A percentile compares a stretch with the other conserved stretches of the same genome.
Conservation (phyloP, 2,888 invertebrate species). For the Drosophila mayaguana region DNA sequence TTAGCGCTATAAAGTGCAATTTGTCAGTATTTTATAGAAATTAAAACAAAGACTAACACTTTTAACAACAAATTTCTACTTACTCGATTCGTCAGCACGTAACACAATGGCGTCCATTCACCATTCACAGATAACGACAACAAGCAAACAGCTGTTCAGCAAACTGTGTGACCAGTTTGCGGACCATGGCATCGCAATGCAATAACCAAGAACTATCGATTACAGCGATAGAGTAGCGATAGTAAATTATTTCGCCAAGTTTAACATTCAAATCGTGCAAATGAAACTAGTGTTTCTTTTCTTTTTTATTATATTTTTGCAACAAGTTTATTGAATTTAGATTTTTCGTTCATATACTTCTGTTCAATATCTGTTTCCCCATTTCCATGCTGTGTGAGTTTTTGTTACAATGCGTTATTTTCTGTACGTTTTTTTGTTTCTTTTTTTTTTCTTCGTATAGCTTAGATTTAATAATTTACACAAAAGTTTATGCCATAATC, state of each 20-base stretch:
- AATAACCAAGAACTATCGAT: slow-evolving; percentile 24
- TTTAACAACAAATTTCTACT: slow-evolving; percentile 53
- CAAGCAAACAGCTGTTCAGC: slow-evolving; percentile 43
- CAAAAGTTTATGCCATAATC: slow-evolving; percentile 77
- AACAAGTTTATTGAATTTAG: slow-evolving; percentile 84
- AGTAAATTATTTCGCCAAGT: neutral
- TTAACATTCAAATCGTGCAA: neutral
- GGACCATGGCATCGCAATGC: neutral
- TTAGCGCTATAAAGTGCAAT: slow-evolving; percentile 12
- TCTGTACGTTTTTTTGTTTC: slow-evolving; percentile 52
- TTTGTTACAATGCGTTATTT: slow-evolving; percentile 76
- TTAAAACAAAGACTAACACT: slow-evolving; percentile 15
- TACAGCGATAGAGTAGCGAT: no score
- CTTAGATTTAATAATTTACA: slow-evolving; percentile 71
- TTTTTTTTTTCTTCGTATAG: slow-evolving; percentile 57
- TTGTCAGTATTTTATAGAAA: slow-evolving; percentile 7
- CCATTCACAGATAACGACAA: slow-evolving; percentile 43
- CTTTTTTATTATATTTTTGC: slow-evolving; percentile 74
- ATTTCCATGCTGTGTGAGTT: slow-evolving; percentile 73
- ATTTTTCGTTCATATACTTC: slow-evolving; percentile 74
- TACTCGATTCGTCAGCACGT: slow-evolving; percentile 64
- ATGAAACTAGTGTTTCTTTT: slow-evolving; percentile 20
- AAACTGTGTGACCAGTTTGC: slow-evolving; percentile 24
- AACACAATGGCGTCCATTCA: slow-evolving; percentile 56
- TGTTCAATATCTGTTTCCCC: slow-evolving; percentile 65